phyloP scores from a whole-genome alignment of 2,113 vertebrate species.

The Chrysemys picta region DNA sequence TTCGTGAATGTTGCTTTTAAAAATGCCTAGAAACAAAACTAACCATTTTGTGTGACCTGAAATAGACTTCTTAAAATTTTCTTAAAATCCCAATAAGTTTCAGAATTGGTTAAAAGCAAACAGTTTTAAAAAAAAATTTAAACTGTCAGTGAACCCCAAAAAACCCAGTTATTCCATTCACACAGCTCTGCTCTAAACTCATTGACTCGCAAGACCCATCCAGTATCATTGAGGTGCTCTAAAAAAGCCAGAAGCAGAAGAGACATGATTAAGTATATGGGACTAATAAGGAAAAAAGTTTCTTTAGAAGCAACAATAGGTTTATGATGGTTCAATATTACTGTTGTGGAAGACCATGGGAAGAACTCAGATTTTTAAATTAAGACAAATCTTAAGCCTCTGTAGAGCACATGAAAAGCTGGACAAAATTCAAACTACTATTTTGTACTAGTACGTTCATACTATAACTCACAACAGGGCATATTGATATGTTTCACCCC shows the following conservation, averaged over 20 bases:
- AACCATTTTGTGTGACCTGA: neutral
- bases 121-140: too few relatives aligned
- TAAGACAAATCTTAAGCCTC: neutral
- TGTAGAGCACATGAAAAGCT: neutral
- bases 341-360: constrained; percentile 1
- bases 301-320: constrained; percentile 22
- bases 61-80: neutral
- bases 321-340: neutral
- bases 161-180: neutral
- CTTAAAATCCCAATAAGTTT: neutral
- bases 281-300: constrained; percentile 37
- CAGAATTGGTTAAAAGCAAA: neutral
- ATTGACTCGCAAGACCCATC: constrained; percentile 38
- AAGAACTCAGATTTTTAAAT: neutral
- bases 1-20: neutral
- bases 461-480: neutral
- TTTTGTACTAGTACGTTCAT: neutral
- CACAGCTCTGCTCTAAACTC: constrained; percentile 21
- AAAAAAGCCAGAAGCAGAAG: constrained; percentile 30
- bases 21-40: neutral
- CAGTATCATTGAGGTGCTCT: constrained; percentile 20
- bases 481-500: neutral
- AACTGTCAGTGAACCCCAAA: neutral
- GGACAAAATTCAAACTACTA: neutral
- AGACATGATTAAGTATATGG: constrained; percentile 28